Evolutionary conservation across 2,797 vertebrate genomes (phyloP).

Genomic region (Phrynocephalus vlangalii): DNA sequence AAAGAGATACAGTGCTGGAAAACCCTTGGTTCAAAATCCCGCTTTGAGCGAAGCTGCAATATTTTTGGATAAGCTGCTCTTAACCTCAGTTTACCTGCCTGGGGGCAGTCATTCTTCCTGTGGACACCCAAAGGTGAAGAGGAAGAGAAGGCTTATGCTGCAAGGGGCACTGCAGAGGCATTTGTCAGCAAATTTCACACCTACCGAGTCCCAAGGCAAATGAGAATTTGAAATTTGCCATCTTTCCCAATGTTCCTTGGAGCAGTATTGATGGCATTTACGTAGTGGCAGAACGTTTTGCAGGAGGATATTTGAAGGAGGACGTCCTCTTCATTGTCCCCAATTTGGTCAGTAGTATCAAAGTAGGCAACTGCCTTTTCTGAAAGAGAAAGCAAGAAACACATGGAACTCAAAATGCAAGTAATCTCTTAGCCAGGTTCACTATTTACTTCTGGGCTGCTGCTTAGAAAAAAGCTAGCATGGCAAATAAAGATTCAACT

Average conservation of each 20-base stretch:
- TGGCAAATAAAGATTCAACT: not conserved
- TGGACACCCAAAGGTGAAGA: no score
- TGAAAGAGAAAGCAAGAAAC: constrained; percentile 63
- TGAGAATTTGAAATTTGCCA: constrained; percentile 95
- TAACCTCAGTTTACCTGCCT: not conserved
- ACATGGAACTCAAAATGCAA: constrained; percentile 13
- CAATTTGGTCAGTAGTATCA: constrained; percentile 90
- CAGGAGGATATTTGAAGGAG: constrained; percentile 83
- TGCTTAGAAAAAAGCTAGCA: not conserved
- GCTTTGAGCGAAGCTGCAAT: not conserved
- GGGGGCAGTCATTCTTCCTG: no score
- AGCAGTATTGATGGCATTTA: constrained; percentile 89
- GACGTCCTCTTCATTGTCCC: constrained; percentile 84
- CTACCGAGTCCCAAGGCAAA: constrained; percentile 94
- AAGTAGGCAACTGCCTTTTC: constrained; percentile 91
- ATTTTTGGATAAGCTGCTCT: not conserved
- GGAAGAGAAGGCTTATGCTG: not conserved
- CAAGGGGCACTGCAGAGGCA: not conserved
- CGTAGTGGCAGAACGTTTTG: constrained; percentile 91
- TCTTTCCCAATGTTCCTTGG: constrained; percentile 96
- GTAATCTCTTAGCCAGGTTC: not conserved
- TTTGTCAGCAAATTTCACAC: not conserved
- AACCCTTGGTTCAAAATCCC: not conserved
- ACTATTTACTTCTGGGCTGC: constrained; percentile 19
- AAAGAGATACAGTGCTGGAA: no score